Conservation (phyloP, 2,113 vertebrate species). For the Delphinus delphis region DNA sequence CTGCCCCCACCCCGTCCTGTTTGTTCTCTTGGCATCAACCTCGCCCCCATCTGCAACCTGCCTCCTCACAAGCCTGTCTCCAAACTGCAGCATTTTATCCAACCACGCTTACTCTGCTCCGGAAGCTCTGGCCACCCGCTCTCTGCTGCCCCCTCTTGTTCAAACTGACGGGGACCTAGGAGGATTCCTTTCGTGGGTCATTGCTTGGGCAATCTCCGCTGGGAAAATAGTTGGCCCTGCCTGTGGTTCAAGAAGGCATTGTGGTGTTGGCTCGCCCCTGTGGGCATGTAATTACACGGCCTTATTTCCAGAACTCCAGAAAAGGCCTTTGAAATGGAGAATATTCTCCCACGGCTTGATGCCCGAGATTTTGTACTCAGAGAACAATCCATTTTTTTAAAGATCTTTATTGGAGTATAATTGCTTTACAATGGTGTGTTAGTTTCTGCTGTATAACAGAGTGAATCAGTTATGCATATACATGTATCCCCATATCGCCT, state of each 20-base stretch:
- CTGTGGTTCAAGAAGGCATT: not conserved
- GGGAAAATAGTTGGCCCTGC: not conserved
- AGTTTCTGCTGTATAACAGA: too few species aligned
- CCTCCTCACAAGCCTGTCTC: constrained; percentile 27
- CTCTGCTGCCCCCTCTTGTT: constrained; percentile 36
- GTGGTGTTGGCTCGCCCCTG: not conserved
- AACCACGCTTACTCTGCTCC: not conserved
- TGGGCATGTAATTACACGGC: not conserved
- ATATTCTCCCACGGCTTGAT: not conserved
- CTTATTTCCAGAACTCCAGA: not conserved
- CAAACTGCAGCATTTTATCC: not conserved
- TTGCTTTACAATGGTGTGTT: too few species aligned
- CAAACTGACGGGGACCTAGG: not conserved
- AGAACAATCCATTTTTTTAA: not conserved
- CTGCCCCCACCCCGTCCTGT: not conserved
- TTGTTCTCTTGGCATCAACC: not conserved
- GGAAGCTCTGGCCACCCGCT: not conserved
- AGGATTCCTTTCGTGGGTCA: not conserved
- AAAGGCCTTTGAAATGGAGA: constrained; percentile 25
- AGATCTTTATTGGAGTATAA: too few species aligned
- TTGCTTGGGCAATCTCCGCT: not conserved
- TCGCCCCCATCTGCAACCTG: not conserved
- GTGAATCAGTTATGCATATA: too few species aligned
- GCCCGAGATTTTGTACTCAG: not conserved
- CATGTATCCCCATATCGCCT: too few species aligned